Evolutionary conservation across 2,888 invertebrate genomes (phyloP), one percentile per base, ranked within the genome.

Genomic region (Eupeodes luniger): DNA sequence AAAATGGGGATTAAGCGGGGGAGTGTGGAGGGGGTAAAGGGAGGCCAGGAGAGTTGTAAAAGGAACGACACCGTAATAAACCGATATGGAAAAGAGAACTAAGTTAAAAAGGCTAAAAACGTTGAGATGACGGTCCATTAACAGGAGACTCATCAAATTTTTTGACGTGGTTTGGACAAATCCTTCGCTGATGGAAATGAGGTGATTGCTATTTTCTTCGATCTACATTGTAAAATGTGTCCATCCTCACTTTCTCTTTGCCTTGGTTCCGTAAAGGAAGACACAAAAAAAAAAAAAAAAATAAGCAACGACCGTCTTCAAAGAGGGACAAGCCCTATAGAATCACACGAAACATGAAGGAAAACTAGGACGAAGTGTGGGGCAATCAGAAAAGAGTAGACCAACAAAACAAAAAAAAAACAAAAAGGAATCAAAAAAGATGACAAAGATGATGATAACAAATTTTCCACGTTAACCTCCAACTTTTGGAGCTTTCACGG

Each of bases 151-250:
- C 88, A 85, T 88, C 88, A 88, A 88, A 81, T 88, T 88, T 66
- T 84, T 78, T 88, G 88, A 88, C 88, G 88, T 78, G 81, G 53
- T 81, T 84, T 81, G 88, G 88, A 88, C 88, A 88, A 88, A 88
- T 88, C 88, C 88, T 81, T 70, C 53, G 72, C 76, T 88, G 88
- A 88, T 88, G 85, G 85, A 85, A 85, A 75, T 74, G 81, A 85
- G 81, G 88, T 85, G 88, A 88, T 88, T 88, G 87, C 83, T 85
- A 53, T 64, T 67, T 49, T 69, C 74, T 59, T 64, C 81, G 66
- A 62, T 67, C 74, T 67, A 51, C 53, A 77, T 81, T 82, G 64
- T 72, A 72, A 80, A 82, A 69, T 76, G 53, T 51, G 53, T 51
- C 44, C 16, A 11, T 66, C 49, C 53, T 7, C 53, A n/a, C 53